Percentiles rank a stretch among this genome's conserved stretches.
Conservation (phyloP, 1,140 invertebrate species). For the Bombus pyrosoma region DNA sequence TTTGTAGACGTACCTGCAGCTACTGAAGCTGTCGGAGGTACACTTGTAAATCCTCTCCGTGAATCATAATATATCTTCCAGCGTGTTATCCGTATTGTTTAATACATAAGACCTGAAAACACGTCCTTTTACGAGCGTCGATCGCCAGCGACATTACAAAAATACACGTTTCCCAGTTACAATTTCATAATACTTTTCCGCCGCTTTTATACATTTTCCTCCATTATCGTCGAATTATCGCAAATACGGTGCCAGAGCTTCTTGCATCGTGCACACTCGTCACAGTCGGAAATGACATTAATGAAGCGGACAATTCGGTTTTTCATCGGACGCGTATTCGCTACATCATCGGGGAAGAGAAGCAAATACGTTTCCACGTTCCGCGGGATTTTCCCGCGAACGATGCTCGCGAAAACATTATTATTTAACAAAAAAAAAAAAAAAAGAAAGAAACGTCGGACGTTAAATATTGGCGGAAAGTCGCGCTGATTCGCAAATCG, state of each 20-base stretch:
- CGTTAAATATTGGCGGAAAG: slow-evolving; percentile 31
- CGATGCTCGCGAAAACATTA: background rate
- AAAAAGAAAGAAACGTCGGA: background rate
- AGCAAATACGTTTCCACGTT: background rate
- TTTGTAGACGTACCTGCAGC: background rate
- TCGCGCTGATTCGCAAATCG: slow-evolving; percentile 41
- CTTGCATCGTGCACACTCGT: background rate
- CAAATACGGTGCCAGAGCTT: background rate
- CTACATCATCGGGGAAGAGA: background rate
- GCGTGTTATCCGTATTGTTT: background rate
- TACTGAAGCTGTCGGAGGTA: background rate
- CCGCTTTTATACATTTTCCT: background rate
- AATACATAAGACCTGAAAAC: slow-evolving; percentile 4
- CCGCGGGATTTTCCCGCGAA: background rate
- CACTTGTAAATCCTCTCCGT: background rate
- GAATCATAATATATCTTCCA: background rate
- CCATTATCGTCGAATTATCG: slow-evolving; percentile 2
- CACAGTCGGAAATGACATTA: background rate
- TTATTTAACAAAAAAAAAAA: slow-evolving; percentile 22
- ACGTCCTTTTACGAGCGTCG: background rate
- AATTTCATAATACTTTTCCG: background rate
- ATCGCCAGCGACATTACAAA: background rate
- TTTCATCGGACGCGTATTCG: background rate
- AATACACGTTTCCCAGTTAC: background rate
- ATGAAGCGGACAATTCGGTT: slow-evolving; percentile 17